These are phyloP conservation scores for Orestias chungarensis DNA, from an alignment of 2,797 vertebrate genomes.

Conservation along the genomic window DNA sequence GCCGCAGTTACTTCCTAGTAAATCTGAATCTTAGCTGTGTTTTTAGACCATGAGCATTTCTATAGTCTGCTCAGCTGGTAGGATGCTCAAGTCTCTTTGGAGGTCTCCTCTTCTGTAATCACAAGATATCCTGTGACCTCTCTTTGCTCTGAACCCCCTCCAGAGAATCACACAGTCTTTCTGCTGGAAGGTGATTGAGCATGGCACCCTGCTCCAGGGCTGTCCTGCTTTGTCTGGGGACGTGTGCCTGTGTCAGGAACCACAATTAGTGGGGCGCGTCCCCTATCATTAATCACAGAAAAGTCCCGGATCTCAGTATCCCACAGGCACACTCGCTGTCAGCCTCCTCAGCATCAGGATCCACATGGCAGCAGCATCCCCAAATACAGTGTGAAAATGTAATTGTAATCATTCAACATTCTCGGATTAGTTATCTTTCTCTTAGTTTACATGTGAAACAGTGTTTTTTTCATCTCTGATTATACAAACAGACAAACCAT, in stretches of 20 bases:
- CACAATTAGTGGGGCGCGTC: conserved; percentile 80
- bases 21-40: conserved; percentile 41
- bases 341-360: conserved; percentile 51
- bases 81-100: conserved; percentile 28
- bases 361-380: conserved; percentile 13
- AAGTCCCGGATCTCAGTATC: conserved; percentile 55
- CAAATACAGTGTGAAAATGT: background rate
- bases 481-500: background rate
- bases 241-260: conserved; percentile 79
- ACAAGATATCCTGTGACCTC: conserved; percentile 66
- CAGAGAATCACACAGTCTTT: conserved; percentile 50
- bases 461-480: background rate
- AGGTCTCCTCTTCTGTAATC: conserved; percentile 64
- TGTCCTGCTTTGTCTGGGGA: conserved; percentile 78
- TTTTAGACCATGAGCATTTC: conserved; percentile 25
- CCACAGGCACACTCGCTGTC: conserved; percentile 51
- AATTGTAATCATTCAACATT: background rate
- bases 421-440: background rate
- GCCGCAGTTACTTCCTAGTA: conserved; percentile 31
- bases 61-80: conserved; percentile 23
- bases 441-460: background rate
- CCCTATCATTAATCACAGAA: conserved; percentile 79
- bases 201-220: conserved; percentile 72
- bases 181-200: conserved; percentile 77
- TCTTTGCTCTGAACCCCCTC: conserved; percentile 37